These are phyloP conservation scores for Cerastis leucographa DNA, from an alignment of 2,888 invertebrate species.

Conservation along the genomic window DNA sequence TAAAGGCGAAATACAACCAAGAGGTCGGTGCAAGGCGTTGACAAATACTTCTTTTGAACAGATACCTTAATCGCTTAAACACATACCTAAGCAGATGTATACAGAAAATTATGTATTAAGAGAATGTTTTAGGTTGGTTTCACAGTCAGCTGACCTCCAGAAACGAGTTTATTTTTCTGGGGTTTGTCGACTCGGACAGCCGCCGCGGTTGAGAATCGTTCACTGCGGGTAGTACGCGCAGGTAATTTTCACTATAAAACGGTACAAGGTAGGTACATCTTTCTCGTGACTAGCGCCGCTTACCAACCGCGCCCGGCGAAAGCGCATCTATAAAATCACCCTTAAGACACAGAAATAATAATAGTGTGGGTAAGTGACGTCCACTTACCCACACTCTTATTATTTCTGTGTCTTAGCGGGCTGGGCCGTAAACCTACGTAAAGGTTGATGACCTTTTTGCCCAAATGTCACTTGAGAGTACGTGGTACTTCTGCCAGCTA, in stretches of 20 bases:
- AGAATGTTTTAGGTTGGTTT: not conserved
- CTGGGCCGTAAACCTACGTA: not conserved
- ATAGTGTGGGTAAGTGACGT: too few species aligned
- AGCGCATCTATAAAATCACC: not conserved
- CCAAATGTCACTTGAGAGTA: not conserved
- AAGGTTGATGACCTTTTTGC: not conserved
- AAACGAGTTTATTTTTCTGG: not conserved
- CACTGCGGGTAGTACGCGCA: too few species aligned
- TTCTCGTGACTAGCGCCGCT: too few species aligned
- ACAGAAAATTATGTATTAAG: not conserved
- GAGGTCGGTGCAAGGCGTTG: not conserved
- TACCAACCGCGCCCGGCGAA: not conserved
- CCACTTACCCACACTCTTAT: not conserved
- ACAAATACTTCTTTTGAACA: slow-evolving; percentile 35
- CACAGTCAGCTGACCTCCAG: not conserved
- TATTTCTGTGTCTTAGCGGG: not conserved
- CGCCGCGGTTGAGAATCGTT: not conserved
- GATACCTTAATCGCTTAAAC: not conserved
- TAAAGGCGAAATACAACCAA: slow-evolving; percentile 19
- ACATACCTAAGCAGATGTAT: not conserved
- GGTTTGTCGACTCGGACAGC: not conserved
- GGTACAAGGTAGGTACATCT: not conserved
- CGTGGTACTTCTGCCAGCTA: not conserved
- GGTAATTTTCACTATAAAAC: not conserved
- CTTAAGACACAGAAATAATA: too few species aligned